A percentile compares a stretch with the other conserved stretches of the same genome.
phyloP scores from a whole-genome alignment of 2,113 vertebrate genomes.

The Shinisaurus crocodilurus region DNA sequence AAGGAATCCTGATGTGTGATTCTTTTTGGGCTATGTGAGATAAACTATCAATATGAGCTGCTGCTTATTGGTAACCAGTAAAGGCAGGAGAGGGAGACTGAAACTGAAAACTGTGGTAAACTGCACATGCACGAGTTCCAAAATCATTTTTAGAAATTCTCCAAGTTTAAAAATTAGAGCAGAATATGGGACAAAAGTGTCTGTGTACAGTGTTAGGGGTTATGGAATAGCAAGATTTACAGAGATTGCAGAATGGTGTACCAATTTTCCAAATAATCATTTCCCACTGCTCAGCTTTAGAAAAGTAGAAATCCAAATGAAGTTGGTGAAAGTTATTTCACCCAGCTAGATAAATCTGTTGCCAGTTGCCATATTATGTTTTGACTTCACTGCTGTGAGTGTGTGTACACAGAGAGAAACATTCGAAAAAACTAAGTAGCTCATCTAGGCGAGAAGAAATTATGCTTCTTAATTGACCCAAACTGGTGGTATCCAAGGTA shows the following conservation, averaged over 20 bases:
- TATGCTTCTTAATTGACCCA: not conserved
- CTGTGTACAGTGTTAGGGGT: not conserved
- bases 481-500: not conserved
- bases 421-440: not conserved
- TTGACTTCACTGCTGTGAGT: not conserved
- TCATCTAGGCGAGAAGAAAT: not conserved
- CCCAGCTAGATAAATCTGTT: not conserved
- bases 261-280: not conserved
- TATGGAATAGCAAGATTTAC: not conserved
- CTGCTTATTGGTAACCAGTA: too few relatives aligned
- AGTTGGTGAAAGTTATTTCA: not conserved
- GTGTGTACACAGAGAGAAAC: too few relatives aligned
- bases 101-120: too few relatives aligned
- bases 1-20: too few relatives aligned
- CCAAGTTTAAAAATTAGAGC: too few relatives aligned
- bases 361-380: rapidly evolving
- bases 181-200: too few relatives aligned
- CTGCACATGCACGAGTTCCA: too few relatives aligned
- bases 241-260: rapidly evolving
- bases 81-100: too few relatives aligned
- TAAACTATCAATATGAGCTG: too few relatives aligned
- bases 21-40: too few relatives aligned
- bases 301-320: not conserved
- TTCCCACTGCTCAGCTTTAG: not conserved
- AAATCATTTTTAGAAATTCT: too few relatives aligned